Conservation (phyloP, 2,113 vertebrate genomes). For the Sebastes schlegelii region DNA sequence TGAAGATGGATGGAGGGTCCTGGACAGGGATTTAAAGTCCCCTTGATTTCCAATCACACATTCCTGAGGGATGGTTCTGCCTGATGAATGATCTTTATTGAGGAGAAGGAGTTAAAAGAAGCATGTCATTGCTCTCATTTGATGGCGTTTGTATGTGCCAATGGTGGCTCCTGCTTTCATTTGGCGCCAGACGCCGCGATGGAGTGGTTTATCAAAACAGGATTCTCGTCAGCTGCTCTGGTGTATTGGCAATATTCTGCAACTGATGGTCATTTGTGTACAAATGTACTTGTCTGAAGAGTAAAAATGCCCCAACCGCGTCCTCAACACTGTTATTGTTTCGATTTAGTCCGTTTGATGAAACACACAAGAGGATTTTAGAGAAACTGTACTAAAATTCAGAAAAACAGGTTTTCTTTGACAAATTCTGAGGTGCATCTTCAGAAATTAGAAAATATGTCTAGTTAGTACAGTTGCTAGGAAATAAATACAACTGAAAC, state of each 20-base stretch:
- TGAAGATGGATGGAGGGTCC: conserved; percentile 79
- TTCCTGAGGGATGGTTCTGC: conserved; percentile 82
- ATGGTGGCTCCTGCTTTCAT: conserved; percentile 46
- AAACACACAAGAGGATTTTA: conserved; percentile 6
- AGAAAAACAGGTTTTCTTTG: not conserved
- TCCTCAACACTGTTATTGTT: not conserved
- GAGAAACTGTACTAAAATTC: not conserved
- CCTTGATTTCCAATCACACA: conserved; percentile 81
- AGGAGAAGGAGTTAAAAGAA: conserved; percentile 82
- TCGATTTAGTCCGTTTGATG: conserved; percentile 21
- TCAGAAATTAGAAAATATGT: not conserved
- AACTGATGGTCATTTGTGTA: conserved; percentile 55
- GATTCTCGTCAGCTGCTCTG: conserved; percentile 32
- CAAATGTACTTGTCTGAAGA: conserved; percentile 3
- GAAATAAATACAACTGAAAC: not conserved
- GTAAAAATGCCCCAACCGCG: not conserved
- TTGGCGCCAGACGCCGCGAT: conserved; percentile 21
- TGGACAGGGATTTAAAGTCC: conserved; percentile 70
- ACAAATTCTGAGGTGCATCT: not conserved
- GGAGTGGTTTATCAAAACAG: conserved; percentile 55
- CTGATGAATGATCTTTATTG: conserved; percentile 83
- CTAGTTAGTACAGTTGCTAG: no score
- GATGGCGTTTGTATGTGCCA: conserved; percentile 58
- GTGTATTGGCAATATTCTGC: conserved; percentile 54
- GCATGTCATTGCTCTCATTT: conserved; percentile 80